Conservation (phyloP, 2,797 vertebrate species). For the Sebastes matsubarae region DNA sequence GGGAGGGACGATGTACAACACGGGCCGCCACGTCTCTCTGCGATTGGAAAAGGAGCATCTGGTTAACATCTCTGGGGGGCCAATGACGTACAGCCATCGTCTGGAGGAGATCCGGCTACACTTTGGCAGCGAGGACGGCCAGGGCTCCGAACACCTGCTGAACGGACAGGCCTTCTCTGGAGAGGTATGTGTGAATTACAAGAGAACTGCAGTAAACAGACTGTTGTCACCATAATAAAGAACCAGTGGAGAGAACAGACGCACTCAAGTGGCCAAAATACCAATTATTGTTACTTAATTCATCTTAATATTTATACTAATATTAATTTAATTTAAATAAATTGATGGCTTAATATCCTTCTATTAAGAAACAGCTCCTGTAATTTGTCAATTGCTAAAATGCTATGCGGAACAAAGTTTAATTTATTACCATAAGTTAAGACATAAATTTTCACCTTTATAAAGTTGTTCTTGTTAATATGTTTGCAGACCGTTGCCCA, state of each 20-base stretch:
- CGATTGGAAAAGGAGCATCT: slow-evolving; percentile 96
- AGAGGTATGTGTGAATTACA: slow-evolving; percentile 81
- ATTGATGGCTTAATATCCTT: neutral
- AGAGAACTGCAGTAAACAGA: neutral
- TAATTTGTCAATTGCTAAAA: neutral
- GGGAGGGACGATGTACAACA: slow-evolving; percentile 99
- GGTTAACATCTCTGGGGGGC: slow-evolving; percentile 97
- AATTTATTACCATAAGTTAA: neutral
- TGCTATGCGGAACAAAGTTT: neutral
- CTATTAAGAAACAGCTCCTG: neutral
- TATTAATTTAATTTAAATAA: neutral
- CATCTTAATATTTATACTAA: neutral
- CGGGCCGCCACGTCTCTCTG: slow-evolving; percentile 96
- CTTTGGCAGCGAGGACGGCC: slow-evolving; percentile 96
- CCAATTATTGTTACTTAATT: neutral
- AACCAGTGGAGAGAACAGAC: neutral
- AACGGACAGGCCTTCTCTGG: slow-evolving; percentile 98
- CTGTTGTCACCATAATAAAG: neutral
- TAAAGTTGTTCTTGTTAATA: neutral
- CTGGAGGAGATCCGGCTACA: slow-evolving; percentile 97
- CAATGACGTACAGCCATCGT: slow-evolving; percentile 97
- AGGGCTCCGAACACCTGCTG: slow-evolving; percentile 97
- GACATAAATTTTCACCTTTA: neutral
- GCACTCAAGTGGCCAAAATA: neutral
- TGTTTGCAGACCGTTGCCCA: neutral